These are phyloP conservation scores for Varecia variegata DNA, from an alignment of 2,797 vertebrate genomes.

Conservation along the genomic window DNA sequence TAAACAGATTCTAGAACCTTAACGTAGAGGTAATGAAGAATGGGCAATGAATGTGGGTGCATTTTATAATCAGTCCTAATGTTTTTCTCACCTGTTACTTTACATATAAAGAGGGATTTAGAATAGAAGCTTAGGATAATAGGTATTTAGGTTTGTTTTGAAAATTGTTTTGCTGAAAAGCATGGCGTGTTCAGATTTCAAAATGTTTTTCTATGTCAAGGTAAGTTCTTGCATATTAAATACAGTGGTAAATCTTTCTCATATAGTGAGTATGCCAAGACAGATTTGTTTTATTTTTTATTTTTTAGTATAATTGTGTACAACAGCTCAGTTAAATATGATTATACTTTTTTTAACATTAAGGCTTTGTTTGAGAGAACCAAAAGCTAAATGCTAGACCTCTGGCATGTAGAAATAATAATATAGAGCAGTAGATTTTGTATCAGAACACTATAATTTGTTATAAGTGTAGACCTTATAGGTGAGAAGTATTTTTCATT, in stretches of 20 bases:
- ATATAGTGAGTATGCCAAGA: constrained; percentile 55
- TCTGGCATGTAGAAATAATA: constrained; percentile 36
- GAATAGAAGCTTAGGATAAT: background rate
- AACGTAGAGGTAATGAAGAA: background rate
- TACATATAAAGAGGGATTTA: background rate
- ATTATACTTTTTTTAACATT: constrained; percentile 60
- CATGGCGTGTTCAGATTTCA: constrained; percentile 14
- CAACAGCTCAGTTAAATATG: constrained; percentile 53
- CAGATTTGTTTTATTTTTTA: constrained; percentile 52
- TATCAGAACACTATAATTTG: constrained; percentile 32
- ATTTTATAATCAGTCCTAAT: background rate
- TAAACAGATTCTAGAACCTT: background rate
- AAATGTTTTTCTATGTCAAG: constrained; percentile 44
- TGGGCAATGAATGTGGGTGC: fast-evolving
- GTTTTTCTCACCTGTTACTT: background rate
- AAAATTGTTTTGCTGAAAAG: constrained; percentile 50
- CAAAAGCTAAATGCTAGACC: constrained; percentile 44
- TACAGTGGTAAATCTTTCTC: constrained; percentile 24
- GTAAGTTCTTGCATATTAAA: constrained; percentile 8
- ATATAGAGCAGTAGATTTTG: constrained; percentile 3
- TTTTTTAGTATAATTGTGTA: constrained; percentile 68
- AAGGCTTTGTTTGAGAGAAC: constrained; percentile 45
- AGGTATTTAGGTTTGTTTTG: constrained; percentile 17
- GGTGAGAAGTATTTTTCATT: constrained; percentile 42
- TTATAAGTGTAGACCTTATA: constrained; percentile 31